Evolutionary conservation across 2,888 invertebrate species (phyloP).

Genomic region (Nephrotoma guestfalica): DNA sequence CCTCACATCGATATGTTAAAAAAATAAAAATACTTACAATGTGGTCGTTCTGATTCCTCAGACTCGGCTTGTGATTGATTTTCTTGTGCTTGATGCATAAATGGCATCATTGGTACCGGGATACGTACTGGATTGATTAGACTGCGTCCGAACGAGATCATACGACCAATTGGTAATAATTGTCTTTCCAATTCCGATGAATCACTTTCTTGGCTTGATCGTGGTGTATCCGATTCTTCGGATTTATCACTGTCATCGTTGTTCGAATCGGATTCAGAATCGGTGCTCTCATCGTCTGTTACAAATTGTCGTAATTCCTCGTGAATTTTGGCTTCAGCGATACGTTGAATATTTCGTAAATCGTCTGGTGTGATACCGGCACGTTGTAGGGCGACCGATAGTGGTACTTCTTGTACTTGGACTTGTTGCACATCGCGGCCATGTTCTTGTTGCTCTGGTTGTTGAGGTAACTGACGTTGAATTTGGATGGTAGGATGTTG

Average conservation of each 20-base stretch:
- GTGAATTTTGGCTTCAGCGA: slow-evolving; percentile 31
- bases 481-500: slow-evolving; percentile 16
- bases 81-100: slow-evolving; percentile 44
- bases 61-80: slow-evolving; percentile 16
- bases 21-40: slow-evolving; percentile 44
- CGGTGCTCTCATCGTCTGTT: slow-evolving; percentile 21
- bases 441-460: background rate
- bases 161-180: slow-evolving; percentile 29
- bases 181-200: slow-evolving; percentile 28
- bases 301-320: slow-evolving; percentile 28
- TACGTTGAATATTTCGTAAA: slow-evolving; percentile 30
- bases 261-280: slow-evolving; percentile 17
- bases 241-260: slow-evolving; percentile 13
- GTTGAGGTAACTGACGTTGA: slow-evolving; percentile 21
- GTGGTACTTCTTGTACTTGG: slow-evolving; percentile 29
- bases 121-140: slow-evolving; percentile 34
- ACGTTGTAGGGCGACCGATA: slow-evolving; percentile 28
- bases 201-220: slow-evolving; percentile 22
- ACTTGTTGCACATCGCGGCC: slow-evolving; percentile 11
- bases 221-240: slow-evolving; percentile 24
- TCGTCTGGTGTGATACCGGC: slow-evolving; percentile 32
- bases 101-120: slow-evolving; percentile 39
- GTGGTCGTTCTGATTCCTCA: slow-evolving; percentile 45
- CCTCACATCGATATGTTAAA: background rate
- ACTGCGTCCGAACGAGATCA: slow-evolving; percentile 28